These are phyloP conservation scores for Drosophila pandora DNA, from an alignment of 1,140 invertebrate genomes.

Conservation along the genomic window DNA sequence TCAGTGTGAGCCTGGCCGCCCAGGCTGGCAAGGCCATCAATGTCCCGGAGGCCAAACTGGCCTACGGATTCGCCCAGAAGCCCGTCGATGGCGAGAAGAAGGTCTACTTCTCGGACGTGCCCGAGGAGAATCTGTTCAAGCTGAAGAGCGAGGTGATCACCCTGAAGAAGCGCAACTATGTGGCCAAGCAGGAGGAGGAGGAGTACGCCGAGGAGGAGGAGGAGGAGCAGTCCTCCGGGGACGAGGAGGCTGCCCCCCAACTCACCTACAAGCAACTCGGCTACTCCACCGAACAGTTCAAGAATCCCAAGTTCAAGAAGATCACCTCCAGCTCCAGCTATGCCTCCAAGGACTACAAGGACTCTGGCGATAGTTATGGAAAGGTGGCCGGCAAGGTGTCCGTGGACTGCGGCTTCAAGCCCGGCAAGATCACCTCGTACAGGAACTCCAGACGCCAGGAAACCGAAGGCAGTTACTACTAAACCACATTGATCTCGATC, in stretches of 20 bases:
- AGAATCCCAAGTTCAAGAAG: constrained; percentile 74
- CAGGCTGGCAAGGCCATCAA: constrained; percentile 72
- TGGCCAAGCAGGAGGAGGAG: constrained; percentile 59
- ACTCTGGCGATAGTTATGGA: constrained; percentile 43
- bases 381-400: constrained; percentile 60
- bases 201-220: constrained; percentile 62
- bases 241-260: constrained; percentile 38
- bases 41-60: constrained; percentile 83
- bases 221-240: constrained; percentile 39
- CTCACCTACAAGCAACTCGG: constrained; percentile 78
- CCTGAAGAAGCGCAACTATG: constrained; percentile 66
- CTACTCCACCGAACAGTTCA: constrained; percentile 71
- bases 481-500: neutral
- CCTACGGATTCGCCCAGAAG: constrained; percentile 81
- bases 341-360: constrained; percentile 26
- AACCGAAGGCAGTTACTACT: constrained; percentile 46
- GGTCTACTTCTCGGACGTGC: constrained; percentile 68
- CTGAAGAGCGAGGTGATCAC: constrained; percentile 84
- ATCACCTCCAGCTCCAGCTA: constrained; percentile 36
- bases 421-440: constrained; percentile 67
- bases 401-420: constrained; percentile 76
- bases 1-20: constrained; percentile 83
- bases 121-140: constrained; percentile 84
- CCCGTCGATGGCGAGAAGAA: constrained; percentile 75
- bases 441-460: constrained; percentile 66